phyloP scores from a whole-genome alignment of 2,113 vertebrate species.

The Panurus biarmicus region DNA sequence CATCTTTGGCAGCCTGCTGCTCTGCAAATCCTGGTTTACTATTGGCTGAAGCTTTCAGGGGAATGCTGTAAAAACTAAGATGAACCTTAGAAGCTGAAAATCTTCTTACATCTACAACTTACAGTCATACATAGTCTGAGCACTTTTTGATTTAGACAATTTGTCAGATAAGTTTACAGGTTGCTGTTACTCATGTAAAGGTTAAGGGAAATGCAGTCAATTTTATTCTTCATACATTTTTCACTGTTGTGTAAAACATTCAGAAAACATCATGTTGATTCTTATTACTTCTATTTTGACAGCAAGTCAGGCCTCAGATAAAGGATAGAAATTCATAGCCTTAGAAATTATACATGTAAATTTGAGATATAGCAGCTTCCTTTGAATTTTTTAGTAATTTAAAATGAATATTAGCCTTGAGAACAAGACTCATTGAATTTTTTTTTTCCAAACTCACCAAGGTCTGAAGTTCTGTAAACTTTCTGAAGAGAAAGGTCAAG shows the following conservation, averaged over 20 bases:
- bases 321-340: background rate
- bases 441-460: background rate
- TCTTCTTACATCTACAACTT: background rate
- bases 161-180: background rate
- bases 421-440: background rate
- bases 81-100: slow-evolving; percentile 1
- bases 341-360: background rate
- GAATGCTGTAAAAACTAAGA: background rate
- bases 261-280: background rate
- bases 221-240: background rate
- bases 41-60: background rate
- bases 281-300: background rate
- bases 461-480: background rate
- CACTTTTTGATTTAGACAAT: background rate
- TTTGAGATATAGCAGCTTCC: background rate
- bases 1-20: background rate
- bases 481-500: background rate
- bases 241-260: background rate
- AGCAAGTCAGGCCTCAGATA: background rate
- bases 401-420: background rate
- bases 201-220: background rate
- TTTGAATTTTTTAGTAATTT: background rate
- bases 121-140: background rate
- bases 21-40: slow-evolving; percentile 11
- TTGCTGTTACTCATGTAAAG: background rate